A percentile compares a stretch with the other conserved stretches of the same genome.
phyloP scores from a whole-genome alignment of 2,888 invertebrate genomes.

The Siphonodentalium dalli region DNA sequence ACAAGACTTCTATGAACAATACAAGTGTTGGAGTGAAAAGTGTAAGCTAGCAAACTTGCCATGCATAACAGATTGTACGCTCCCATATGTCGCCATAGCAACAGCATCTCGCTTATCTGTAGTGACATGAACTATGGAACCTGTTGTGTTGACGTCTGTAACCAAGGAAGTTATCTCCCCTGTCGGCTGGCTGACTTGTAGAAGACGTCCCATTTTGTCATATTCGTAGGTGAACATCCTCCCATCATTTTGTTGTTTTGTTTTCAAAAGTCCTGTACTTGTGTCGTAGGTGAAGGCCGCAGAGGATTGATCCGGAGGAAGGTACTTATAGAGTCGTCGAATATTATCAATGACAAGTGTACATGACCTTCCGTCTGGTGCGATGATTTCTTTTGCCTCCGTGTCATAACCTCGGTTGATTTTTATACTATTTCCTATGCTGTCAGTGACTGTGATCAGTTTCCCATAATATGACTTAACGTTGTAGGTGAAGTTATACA shows the following conservation, averaged over 20 bases:
- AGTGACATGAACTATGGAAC: conserved; percentile 63
- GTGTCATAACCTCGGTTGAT: conserved; percentile 83
- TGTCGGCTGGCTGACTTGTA: conserved; percentile 86
- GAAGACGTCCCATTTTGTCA: conserved; percentile 86
- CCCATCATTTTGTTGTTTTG: conserved; percentile 66
- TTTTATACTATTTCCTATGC: conserved; percentile 82
- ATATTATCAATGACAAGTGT: conserved; percentile 86
- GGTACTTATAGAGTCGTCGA: conserved; percentile 87
- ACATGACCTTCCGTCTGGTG: conserved; percentile 53
- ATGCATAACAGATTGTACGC: conserved; percentile 64
- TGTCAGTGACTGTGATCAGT: conserved; percentile 90
- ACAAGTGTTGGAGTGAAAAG: conserved; percentile 23
- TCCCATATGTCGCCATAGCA: conserved; percentile 64
- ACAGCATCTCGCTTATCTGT: conserved; percentile 61
- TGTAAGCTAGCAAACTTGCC: conserved; percentile 55
- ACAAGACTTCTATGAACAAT: too few species aligned
- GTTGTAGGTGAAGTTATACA: conserved; percentile 95
- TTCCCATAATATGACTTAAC: conserved; percentile 96
- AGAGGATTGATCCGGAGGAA: conserved; percentile 89
- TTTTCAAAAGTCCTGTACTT: conserved; percentile 81
- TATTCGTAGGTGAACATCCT: conserved; percentile 91
- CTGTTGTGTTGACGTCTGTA: conserved; percentile 61
- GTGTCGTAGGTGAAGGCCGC: conserved; percentile 91
- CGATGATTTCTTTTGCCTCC: conserved; percentile 79
- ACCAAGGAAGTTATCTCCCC: conserved; percentile 81